Conservation (phyloP, 2,888 invertebrate genomes). For the Cacoxenus indagator region DNA sequence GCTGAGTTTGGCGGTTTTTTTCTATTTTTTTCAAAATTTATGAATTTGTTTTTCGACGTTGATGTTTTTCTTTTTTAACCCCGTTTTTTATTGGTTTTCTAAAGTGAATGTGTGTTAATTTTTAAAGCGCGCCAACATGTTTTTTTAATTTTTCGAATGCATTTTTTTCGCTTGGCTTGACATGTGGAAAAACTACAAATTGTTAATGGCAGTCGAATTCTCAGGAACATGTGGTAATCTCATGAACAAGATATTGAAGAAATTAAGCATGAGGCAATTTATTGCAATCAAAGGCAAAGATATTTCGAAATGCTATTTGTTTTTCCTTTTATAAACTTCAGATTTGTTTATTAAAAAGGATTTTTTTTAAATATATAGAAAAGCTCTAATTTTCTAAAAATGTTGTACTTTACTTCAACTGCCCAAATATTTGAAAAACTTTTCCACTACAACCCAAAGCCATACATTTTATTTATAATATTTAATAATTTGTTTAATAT, state of each 20-base stretch:
- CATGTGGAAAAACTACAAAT: neutral
- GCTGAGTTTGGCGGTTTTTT: slow-evolving; percentile 35
- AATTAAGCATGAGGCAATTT: neutral
- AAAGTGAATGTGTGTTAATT: slow-evolving; percentile 9
- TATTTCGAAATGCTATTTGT: neutral
- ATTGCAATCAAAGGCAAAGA: neutral
- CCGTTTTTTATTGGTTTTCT: neutral
- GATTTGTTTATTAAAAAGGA: too few relatives aligned
- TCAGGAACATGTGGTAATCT: neutral
- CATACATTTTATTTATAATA: too few relatives aligned
- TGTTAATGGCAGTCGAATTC: neutral
- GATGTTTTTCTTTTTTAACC: slow-evolving; percentile 11
- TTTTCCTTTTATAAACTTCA: too few relatives aligned
- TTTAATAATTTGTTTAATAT: neutral
- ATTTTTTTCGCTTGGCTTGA: neutral
- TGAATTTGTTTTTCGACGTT: slow-evolving; percentile 27
- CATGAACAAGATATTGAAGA: neutral
- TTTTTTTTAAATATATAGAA: too few relatives aligned
- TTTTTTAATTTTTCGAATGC: slow-evolving; percentile 18
- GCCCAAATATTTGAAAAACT: too few relatives aligned
- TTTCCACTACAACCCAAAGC: too few relatives aligned
- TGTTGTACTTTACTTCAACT: too few relatives aligned
- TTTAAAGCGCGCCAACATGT: slow-evolving; percentile 6
- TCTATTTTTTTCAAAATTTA: slow-evolving; percentile 14
- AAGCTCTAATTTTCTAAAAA: too few relatives aligned